These are phyloP conservation scores for Drosophila bunnanda DNA, from an alignment of 2,888 invertebrate species.

Conservation along the genomic window DNA sequence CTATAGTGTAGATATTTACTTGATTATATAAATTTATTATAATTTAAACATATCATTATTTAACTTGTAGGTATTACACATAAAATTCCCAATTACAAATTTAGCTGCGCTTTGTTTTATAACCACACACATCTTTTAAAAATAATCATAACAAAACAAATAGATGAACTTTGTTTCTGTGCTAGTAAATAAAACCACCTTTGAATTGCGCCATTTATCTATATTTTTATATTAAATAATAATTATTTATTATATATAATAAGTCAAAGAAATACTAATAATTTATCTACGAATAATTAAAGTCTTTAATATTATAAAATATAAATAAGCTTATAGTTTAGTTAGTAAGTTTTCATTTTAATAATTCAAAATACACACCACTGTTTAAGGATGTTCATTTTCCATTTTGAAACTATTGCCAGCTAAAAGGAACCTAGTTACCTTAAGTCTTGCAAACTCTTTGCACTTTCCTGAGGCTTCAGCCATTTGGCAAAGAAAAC, in stretches of 20 bases:
- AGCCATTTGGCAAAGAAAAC: constrained; percentile 4
- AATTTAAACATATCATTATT: not conserved
- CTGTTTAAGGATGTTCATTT: not conserved
- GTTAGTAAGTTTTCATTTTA: not conserved
- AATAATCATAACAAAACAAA: no score
- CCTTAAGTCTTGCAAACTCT: not conserved
- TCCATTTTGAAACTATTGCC: constrained; percentile 1
- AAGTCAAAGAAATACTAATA: no score
- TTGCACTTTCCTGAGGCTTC: constrained; percentile 2
- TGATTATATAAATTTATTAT: not conserved
- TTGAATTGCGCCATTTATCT: no score
- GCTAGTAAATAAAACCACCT: no score
- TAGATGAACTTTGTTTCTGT: no score
- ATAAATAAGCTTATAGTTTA: not conserved
- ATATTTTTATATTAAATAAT: no score
- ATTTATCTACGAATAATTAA: no score
- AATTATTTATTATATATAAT: not conserved
- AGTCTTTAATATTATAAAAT: not conserved
- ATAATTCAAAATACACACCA: not conserved
- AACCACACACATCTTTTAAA: not conserved
- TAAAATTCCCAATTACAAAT: not conserved
- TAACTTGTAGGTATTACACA: not conserved
- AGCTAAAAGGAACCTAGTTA: constrained; percentile 1
- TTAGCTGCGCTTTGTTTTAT: not conserved
- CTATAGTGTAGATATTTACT: not conserved